Percentiles rank a stretch among this genome's conserved stretches.
Conservation (phyloP, 2,797 vertebrate genomes). For the Anguilla marmorata region DNA sequence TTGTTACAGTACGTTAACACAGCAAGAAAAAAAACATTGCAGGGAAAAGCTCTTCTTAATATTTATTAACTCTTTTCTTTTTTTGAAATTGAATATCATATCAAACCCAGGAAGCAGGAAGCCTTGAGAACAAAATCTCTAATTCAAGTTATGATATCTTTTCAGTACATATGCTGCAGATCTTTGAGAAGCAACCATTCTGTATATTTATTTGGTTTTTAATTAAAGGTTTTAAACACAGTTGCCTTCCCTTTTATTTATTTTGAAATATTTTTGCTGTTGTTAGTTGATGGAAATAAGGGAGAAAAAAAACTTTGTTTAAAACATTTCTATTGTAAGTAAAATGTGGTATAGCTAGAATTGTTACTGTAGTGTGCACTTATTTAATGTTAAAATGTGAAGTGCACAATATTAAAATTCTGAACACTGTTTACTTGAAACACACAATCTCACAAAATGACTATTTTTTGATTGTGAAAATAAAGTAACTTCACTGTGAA, state of each 20-base stretch:
- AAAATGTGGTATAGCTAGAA: constrained; percentile 72
- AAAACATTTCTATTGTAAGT: constrained; percentile 72
- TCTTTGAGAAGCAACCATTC: constrained; percentile 53
- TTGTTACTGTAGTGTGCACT: constrained; percentile 78
- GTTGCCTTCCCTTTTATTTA: constrained; percentile 51
- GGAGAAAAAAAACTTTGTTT: constrained; percentile 60
- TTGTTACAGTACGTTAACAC: background rate
- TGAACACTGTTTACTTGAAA: constrained; percentile 44
- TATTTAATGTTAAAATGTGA: constrained; percentile 62
- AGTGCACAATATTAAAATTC: constrained; percentile 67
- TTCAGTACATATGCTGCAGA: constrained; percentile 15
- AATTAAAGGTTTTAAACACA: constrained; percentile 52
- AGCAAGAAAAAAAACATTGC: background rate
- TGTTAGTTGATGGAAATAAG: constrained; percentile 74
- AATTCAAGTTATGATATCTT: background rate
- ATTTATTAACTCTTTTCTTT: background rate
- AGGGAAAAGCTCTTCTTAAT: background rate
- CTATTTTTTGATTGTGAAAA: constrained; percentile 9
- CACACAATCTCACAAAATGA: constrained; percentile 9
- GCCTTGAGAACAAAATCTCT: background rate
- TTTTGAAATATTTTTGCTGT: constrained; percentile 71
- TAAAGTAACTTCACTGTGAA: constrained; percentile 55
- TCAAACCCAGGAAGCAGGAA: background rate
- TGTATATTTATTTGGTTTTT: constrained; percentile 65
- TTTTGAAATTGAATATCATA: constrained; percentile 8